These are phyloP conservation scores for Bombus turneri DNA, from an alignment of 1,140 invertebrate species.

Conservation along the genomic window DNA sequence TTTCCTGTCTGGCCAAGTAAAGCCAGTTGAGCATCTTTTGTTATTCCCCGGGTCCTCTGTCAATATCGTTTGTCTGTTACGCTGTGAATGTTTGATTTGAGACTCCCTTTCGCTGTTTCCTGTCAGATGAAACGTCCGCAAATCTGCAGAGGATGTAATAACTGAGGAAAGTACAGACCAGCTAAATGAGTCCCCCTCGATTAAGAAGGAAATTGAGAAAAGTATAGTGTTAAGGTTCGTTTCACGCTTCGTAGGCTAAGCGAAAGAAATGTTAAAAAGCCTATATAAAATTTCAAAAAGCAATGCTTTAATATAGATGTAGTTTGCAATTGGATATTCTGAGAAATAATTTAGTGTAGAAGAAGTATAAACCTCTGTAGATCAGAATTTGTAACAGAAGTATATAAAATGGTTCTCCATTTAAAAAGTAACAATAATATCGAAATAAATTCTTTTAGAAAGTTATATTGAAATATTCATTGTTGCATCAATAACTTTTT, in stretches of 20 bases:
- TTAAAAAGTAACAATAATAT: background rate
- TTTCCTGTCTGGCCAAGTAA: background rate
- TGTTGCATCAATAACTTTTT: background rate
- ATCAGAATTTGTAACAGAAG: background rate
- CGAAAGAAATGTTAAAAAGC: background rate
- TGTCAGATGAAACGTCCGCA: background rate
- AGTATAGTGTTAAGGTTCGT: background rate
- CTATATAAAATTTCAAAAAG: background rate
- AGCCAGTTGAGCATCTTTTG: constrained; percentile 12
- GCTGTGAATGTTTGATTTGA: constrained; percentile 34
- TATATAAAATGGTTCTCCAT: background rate
- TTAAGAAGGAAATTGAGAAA: background rate
- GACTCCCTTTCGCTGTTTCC: constrained; percentile 34
- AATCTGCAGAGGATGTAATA: constrained; percentile 39
- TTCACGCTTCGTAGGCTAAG: background rate
- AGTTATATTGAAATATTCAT: background rate
- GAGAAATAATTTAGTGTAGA: background rate
- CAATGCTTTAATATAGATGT: background rate
- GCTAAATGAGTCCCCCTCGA: background rate
- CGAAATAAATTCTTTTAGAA: background rate
- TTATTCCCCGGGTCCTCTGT: constrained; percentile 39
- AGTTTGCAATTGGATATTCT: background rate
- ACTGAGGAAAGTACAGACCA: constrained; percentile 3
- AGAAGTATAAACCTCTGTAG: too few relatives aligned
- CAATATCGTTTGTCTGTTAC: constrained; percentile 48